Base-by-base conservation (phyloP, 2,113 vertebrate species). In the Ploceus nigricollis region DNA sequence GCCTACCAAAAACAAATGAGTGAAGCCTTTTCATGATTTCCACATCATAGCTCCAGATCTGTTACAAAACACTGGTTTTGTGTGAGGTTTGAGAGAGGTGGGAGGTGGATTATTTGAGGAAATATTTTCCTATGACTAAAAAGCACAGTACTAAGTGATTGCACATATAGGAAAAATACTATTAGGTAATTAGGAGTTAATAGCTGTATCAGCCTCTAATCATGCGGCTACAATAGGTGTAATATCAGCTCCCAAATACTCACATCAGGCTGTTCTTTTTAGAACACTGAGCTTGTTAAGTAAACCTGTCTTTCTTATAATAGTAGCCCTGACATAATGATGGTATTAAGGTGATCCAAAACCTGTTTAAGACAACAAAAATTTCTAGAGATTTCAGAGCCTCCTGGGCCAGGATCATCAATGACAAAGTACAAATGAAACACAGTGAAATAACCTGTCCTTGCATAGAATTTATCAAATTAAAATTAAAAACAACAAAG, bases 1-100 rank as follows among this genome's bases (percentile, higher is more conserved):
- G 18, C 58, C n/a, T 54, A 45, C n/a, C 4, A 15, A n/a, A 65
- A 47, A 13, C 0, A 0, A 75, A 65, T 13, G 42, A 2, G 2
- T 48, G 50, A 56, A 75, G 18, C 16, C 13, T 48, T 65, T 40
- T 24, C 15, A 20, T 40, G 19, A 39, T 47, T 56, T 65, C 58
- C 15, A 2, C 19, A 65, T 65, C 12, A 17, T 28, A 30, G 50
- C 15, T 65, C 58, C n/a, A 56, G n/a, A 30, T n/a, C 58, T 56
- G 12, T 65, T 65, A 65, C 8, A 54, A 45, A 65, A 8, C 16
- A 13, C 23, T 65, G 2, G 6, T 75, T 64, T 75, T 42, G 15
- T 40, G 16, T 75, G 61, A n/a, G 15, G 3, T n/a, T 73, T 47
- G 42, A 56, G 19, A 19, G 60, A 56, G 19, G 48, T 15, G 10